Base-by-base conservation (phyloP, 2,113 vertebrate genomes). In the Megalops atlanticus region DNA sequence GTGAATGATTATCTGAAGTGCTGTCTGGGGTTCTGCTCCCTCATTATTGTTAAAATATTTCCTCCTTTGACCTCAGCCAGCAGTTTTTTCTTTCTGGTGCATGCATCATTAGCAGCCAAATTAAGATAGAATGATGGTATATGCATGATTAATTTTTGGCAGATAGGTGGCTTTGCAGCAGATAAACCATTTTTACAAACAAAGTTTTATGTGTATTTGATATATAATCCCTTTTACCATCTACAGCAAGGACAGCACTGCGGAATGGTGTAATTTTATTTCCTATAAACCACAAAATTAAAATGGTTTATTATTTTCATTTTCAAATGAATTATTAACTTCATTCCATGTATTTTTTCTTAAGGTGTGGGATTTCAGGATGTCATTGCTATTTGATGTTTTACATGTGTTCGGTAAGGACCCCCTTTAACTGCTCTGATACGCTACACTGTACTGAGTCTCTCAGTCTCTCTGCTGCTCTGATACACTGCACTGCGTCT, bases 381-480 rank as follows among this genome's bases (percentile, higher is more conserved):
- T 85, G 81, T 45, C 86, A 78, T 14, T 77, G 38, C 54, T 80
- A 77, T 79, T 77, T 80, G 80, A 77, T 84, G 81, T 84, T 80
- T 79, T 88, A 78, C 82, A 81, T 79, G 27, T 89, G 31, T 76
- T 89, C 77, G 88, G 88, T 89, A 85, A 69, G 86, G 12, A 80
- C 35, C 24, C 12, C 10, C 18, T 43, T n/a, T n/a, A n/a, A n/a
- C n/a, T n/a, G n/a, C n/a, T n/a, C n/a, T n/a, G n/a, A n/a, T n/a
- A n/a, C n/a, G n/a, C n/a, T n/a, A n/a, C n/a, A n/a, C n/a, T n/a
- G n/a, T n/a, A n/a, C n/a, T n/a, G n/a, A n/a, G n/a, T n/a, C n/a
- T n/a, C n/a, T n/a, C n/a, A n/a, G n/a, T n/a, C n/a, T n/a, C n/a
- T n/a, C n/a, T n/a, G n/a, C n/a, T n/a, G n/a, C n/a, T n/a, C n/a